Evolutionary conservation across 2,888 invertebrate species (phyloP).

Genomic region (Pelosia muscerda): DNA sequence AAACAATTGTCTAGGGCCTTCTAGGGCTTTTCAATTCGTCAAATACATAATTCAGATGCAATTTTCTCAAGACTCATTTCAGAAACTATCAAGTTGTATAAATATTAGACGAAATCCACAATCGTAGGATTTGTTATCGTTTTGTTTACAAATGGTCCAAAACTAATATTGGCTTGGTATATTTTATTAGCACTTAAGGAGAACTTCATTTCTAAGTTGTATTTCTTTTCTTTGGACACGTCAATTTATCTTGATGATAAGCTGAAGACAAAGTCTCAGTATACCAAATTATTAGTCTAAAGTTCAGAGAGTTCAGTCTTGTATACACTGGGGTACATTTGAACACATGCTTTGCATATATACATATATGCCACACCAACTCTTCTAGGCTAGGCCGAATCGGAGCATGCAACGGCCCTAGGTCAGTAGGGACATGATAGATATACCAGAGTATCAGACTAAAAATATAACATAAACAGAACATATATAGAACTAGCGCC

Average conservation of each 20-base stretch:
- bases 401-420: too few relatives aligned
- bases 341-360: too few relatives aligned
- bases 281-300: constrained; percentile 38
- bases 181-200: constrained; percentile 28
- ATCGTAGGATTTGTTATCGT: not conserved
- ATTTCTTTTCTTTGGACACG: too few relatives aligned
- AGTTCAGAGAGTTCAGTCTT: constrained; percentile 15
- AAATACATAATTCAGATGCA: constrained; percentile 2
- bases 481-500: too few relatives aligned
- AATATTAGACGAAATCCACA: not conserved
- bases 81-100: not conserved
- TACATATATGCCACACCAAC: too few relatives aligned
- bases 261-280: too few relatives aligned
- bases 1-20: too few relatives aligned
- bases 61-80: not conserved
- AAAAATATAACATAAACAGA: too few relatives aligned
- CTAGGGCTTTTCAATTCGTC: not conserved
- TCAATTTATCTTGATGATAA: too few relatives aligned
- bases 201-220: constrained; percentile 36
- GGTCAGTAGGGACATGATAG: too few relatives aligned
- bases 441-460: too few relatives aligned
- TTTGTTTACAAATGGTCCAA: constrained; percentile 14
- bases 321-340: not conserved
- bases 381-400: too few relatives aligned
- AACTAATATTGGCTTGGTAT: constrained; percentile 35